These are phyloP conservation scores for Epizoanthus rinbou DNA, from an alignment of 92 coral and sea anemone species.

Conservation along the genomic window DNA sequence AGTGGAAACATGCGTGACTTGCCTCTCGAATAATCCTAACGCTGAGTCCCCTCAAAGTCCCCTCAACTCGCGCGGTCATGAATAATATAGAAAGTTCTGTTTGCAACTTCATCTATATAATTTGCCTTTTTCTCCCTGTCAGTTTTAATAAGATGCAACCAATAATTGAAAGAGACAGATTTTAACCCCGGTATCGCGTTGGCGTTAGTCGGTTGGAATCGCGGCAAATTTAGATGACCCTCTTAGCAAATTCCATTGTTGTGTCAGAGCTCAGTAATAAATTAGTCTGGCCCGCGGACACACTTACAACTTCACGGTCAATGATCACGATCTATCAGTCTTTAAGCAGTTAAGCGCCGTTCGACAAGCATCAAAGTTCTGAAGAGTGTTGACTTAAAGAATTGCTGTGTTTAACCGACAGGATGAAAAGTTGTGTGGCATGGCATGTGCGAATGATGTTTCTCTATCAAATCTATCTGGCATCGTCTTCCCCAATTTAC, in stretches of 20 bases:
- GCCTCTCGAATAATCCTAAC: not conserved
- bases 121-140: not conserved
- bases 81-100: not conserved
- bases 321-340: constrained; percentile 36
- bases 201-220: not conserved
- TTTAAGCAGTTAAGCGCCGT: constrained; percentile 40
- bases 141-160: not conserved
- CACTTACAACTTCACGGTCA: constrained; percentile 26
- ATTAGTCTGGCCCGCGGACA: constrained; percentile 42
- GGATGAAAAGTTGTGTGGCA: not conserved
- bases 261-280: constrained; percentile 27
- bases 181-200: not conserved
- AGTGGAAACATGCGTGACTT: not conserved
- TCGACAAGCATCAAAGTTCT: constrained; percentile 38
- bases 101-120: not conserved
- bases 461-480: constrained; percentile 34
- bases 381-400: constrained; percentile 46
- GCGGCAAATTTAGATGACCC: not conserved
- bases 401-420: not conserved
- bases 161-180: not conserved
- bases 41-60: constrained; percentile 11
- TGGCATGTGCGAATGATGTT: constrained; percentile 2
- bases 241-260: constrained; percentile 27
- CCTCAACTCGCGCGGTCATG: not conserved
- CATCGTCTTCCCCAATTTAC: constrained; percentile 16